phyloP scores from a whole-genome alignment of 64 coral and sea anemone species.

The Actinia equina region DNA sequence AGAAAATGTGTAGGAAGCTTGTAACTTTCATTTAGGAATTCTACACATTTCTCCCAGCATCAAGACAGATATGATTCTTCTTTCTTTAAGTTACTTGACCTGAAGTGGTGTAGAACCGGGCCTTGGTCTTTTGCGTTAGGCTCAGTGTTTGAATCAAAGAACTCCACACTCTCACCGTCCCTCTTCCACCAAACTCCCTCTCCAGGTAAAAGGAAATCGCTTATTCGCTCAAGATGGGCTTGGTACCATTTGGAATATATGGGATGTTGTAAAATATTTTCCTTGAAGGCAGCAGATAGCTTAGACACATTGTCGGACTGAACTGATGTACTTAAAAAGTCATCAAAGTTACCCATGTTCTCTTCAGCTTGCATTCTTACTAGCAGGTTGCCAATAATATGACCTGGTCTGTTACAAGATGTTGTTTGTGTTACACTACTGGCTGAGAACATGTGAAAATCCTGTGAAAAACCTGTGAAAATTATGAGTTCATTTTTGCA shows the following conservation, averaged over 20 bases:
- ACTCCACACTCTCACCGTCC: neutral
- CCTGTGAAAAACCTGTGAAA: too few relatives aligned
- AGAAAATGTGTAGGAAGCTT: neutral
- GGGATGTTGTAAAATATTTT: too few relatives aligned
- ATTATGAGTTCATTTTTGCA: too few relatives aligned
- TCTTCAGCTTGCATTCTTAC: conserved; percentile 7
- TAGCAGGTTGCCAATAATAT: conserved; percentile 57
- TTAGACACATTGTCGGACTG: too few relatives aligned
- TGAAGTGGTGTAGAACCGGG: conserved; percentile 42
- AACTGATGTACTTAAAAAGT: too few relatives aligned
- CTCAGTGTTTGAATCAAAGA: conserved; percentile 19
- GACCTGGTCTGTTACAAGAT: conserved; percentile 25
- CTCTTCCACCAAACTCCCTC: conserved; percentile 48
- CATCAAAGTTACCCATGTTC: too few relatives aligned
- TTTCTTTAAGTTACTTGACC: conserved; percentile 20
- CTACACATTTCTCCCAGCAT: conserved; percentile 19
- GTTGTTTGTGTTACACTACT: conserved; percentile 11
- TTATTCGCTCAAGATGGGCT: conserved; percentile 45
- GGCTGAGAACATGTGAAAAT: too few relatives aligned
- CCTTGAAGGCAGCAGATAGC: too few relatives aligned
- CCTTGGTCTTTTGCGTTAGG: neutral
- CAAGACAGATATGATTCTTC: conserved; percentile 29
- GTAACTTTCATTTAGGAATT: neutral
- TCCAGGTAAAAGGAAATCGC: conserved; percentile 33
- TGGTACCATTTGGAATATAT: conserved; percentile 24